Percentiles rank a stretch among this genome's conserved stretches.
Conservation (phyloP, 2,888 invertebrate species). For the Cephalotes varians region DNA sequence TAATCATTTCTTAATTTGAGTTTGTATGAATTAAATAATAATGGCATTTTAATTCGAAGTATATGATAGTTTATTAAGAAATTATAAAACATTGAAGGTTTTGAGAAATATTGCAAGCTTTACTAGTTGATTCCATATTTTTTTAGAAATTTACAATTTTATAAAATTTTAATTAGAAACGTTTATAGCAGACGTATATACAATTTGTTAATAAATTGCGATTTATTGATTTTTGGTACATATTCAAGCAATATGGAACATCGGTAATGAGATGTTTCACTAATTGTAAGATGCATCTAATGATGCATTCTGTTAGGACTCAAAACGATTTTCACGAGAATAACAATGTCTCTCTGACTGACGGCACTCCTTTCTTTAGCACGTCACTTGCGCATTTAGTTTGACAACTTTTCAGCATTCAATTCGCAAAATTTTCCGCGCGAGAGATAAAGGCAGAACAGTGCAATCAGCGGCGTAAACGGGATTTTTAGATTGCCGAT, state of each 20-base stretch:
- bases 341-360: slow-evolving; percentile 54
- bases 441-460: slow-evolving; percentile 23
- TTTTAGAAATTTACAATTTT: neutral
- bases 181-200: neutral
- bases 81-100: neutral
- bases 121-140: neutral
- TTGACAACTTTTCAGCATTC: slow-evolving; percentile 38
- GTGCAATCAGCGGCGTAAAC: slow-evolving; percentile 42
- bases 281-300: slow-evolving; percentile 64
- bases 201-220: slow-evolving; percentile 1
- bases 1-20: neutral
- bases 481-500: slow-evolving; percentile 49
- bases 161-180: neutral
- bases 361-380: slow-evolving; percentile 25
- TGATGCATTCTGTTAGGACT: slow-evolving; percentile 47
- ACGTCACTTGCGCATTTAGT: slow-evolving; percentile 41
- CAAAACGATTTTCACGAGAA: slow-evolving; percentile 48
- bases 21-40: neutral
- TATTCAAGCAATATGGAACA: neutral
- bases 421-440: slow-evolving; percentile 25
- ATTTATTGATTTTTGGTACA: neutral
- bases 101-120: neutral
- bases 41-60: neutral
- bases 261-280: slow-evolving; percentile 27
- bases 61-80: neutral